Percentiles rank a stretch among this genome's conserved stretches.
These are phyloP conservation scores for Brachyptera putata DNA, from an alignment of 2,888 invertebrate species.

Conservation along the genomic window DNA sequence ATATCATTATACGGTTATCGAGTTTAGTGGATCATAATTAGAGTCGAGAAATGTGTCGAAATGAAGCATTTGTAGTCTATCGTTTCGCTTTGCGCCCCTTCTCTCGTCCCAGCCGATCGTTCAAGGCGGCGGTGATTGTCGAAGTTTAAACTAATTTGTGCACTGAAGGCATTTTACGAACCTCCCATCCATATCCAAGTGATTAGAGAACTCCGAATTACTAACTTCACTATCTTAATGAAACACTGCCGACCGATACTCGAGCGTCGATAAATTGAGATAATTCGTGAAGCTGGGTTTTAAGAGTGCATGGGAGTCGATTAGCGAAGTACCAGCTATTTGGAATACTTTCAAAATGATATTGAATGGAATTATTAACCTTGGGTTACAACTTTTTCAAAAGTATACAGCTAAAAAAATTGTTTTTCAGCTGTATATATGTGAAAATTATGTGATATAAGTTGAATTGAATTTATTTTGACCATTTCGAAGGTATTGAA, in stretches of 20 bases:
- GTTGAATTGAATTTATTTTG: no score
- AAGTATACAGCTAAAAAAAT: no score
- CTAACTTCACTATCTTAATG: slow-evolving; percentile 15
- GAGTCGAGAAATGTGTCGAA: no score
- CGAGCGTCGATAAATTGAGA: not conserved
- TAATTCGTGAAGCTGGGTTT: not conserved
- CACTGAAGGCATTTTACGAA: not conserved
- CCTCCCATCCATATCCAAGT: not conserved
- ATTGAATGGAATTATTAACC: no score
- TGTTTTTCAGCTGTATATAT: no score
- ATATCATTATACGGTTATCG: no score
- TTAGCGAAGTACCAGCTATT: no score
- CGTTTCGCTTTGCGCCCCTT: not conserved
- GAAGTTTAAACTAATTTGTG: not conserved
- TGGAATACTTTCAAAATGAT: no score
- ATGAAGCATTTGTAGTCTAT: slow-evolving; percentile 20
- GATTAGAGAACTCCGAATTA: not conserved
- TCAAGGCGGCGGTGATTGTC: not conserved
- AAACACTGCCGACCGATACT: slow-evolving; percentile 9
- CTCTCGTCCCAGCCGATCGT: not conserved
- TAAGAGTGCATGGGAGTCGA: no score
- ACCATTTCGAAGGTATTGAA: no score
- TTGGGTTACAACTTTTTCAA: no score
- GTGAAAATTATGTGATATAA: no score
- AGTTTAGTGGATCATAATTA: slow-evolving; percentile 5